A percentile compares a stretch with the other conserved stretches of the same genome.
Conservation (phyloP, 1,140 invertebrate genomes). For the Parasteatoda tepidariorum region DNA sequence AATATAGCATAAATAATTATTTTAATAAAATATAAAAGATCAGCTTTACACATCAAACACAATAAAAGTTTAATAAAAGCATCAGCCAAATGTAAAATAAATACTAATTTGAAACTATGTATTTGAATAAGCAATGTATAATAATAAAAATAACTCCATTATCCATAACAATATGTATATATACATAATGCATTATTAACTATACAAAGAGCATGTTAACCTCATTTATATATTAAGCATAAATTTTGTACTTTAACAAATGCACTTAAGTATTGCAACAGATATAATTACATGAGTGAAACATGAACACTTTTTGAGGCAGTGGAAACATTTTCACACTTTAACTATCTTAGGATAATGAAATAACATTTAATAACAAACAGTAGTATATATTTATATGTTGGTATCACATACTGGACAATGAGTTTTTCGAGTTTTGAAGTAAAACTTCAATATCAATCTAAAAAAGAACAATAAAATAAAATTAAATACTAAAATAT, state of each 20-base stretch:
- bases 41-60: too few relatives aligned
- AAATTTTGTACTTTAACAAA: too few relatives aligned
- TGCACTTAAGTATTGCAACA: background rate
- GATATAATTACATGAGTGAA: background rate
- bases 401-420: background rate
- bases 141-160: too few relatives aligned
- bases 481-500: background rate
- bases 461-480: background rate
- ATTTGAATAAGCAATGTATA: background rate
- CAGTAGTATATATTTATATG: background rate
- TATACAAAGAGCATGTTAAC: background rate
- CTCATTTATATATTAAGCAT: background rate
- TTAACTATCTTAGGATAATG: background rate
- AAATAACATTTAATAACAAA: background rate
- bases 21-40: too few relatives aligned
- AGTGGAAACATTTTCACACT: conserved; percentile 14
- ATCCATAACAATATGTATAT: background rate
- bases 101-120: background rate
- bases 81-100: background rate
- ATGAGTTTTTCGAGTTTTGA: conserved; percentile 12
- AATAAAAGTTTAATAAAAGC: too few relatives aligned
- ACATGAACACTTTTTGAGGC: conserved; percentile 43
- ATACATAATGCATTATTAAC: background rate
- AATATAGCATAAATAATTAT: too few relatives aligned
- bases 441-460: conserved; percentile 22